Evolutionary conservation across 1,140 invertebrate species (phyloP), one percentile per base, ranked within the genome.

Genomic region (Pachyrhynchus sulphureomaculatus): DNA sequence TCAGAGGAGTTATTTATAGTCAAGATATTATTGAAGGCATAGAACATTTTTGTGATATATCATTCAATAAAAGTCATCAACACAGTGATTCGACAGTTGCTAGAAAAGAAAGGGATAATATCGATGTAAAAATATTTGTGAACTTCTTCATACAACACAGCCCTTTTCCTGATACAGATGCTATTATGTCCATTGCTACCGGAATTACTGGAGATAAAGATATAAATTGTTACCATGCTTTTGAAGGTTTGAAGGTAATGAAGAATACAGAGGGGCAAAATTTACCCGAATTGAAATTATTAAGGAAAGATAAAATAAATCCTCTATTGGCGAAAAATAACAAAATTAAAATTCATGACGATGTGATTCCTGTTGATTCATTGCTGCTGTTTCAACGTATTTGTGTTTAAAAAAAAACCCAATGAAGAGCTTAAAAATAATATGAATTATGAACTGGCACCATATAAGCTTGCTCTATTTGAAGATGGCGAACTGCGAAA

Each of bases 391-490:
- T 70, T 63, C 60, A 72, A 39, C 48, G 65, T 52, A 70, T 69
- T 47, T 65, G 51, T 15, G 56, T 70, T 17, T 48, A 2, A 44
- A 29, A 69, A 72, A 67, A 68, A 67, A 24, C 3, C 32, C 17
- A 1, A 29, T 33, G 59, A 72, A 67, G 56, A 70, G 49, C 57
- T 70, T 2, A 37, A 65, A 65, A 64, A 36, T 18, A 67, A 71
- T 48, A 54, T 70, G 66, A 68, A 34, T 62, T 68, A 68, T 34
- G 59, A 71, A 69, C 48, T 71, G 42, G 66, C 64, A 42, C 61
- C 64, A 23, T 71, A 67, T 71, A 64, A 66, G 13, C 60, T 65
- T 55, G 56, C 65, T 62, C 20, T 69, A 10, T 69, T 70, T 67
- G 65, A 70, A 62, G 61, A 72, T 68, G 58, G 60, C 47, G 54